phyloP scores from a whole-genome alignment of 2,888 invertebrate species.

The Steinernema scapterisci region DNA sequence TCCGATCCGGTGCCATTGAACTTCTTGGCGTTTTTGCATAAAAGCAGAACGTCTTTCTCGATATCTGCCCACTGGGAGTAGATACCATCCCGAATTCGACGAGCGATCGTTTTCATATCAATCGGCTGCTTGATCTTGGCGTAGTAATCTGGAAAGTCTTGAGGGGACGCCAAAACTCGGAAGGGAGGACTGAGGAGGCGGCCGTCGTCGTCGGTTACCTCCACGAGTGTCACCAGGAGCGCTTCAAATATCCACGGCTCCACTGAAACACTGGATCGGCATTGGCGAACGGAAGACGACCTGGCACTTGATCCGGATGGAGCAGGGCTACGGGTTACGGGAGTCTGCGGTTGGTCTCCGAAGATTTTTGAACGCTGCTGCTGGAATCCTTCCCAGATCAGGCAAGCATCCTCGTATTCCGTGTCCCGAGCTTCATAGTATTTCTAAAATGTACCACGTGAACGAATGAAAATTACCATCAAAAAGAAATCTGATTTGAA shows the following conservation, averaged over 20 bases:
- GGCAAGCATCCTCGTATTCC: not conserved
- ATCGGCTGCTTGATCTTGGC: constrained; percentile 90
- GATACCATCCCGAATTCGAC: constrained; percentile 78
- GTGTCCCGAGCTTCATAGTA: constrained; percentile 5
- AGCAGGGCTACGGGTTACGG: not conserved
- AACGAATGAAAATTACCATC: too few species aligned
- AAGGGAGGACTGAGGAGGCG: constrained; percentile 85
- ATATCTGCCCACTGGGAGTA: constrained; percentile 81
- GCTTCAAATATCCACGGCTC: constrained; percentile 42
- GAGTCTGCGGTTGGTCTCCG: not conserved
- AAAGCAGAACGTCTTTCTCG: constrained; percentile 84
- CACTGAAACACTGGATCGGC: not conserved
- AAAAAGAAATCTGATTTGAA: too few species aligned
- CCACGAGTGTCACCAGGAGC: constrained; percentile 85
- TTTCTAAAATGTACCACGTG: not conserved
- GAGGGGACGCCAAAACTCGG: constrained; percentile 85
- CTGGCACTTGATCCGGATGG: not conserved
- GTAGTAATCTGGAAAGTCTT: constrained; percentile 91
- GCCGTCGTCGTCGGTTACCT: constrained; percentile 80
- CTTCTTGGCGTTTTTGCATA: constrained; percentile 89
- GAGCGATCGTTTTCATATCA: constrained; percentile 89
- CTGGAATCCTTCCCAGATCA: constrained; percentile 7
- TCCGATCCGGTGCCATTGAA: constrained; percentile 96
- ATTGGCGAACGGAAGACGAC: not conserved
- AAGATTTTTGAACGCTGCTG: constrained; percentile 4